These are phyloP conservation scores for Hyposmocoma kahamanoa DNA, from an alignment of 1,140 invertebrate species.

Conservation along the genomic window DNA sequence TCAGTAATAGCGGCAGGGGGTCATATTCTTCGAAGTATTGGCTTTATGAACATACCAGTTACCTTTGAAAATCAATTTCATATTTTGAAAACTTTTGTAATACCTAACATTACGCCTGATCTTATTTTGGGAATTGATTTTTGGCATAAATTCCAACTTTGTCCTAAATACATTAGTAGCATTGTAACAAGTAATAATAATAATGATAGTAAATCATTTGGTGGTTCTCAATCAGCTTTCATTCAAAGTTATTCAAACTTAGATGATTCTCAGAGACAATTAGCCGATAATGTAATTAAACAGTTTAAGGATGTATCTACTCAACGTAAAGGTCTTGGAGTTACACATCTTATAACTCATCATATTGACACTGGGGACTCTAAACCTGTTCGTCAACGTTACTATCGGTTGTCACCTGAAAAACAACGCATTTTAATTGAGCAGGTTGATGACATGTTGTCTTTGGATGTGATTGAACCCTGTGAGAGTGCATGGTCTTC, in stretches of 20 bases:
- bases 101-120: conserved; percentile 9
- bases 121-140: conserved; percentile 13
- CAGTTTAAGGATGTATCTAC: conserved; percentile 16
- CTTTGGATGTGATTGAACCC: conserved; percentile 14
- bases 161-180: conserved; percentile 4
- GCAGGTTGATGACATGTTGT: conserved; percentile 20
- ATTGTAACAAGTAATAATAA: too few species aligned
- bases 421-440: conserved; percentile 16
- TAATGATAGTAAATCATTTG: too few species aligned
- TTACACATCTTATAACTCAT: conserved; percentile 19
- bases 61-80: conserved; percentile 9
- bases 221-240: too few species aligned
- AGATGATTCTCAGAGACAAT: background rate
- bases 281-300: conserved; percentile 13
- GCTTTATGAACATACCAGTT: conserved; percentile 14
- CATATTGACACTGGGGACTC: conserved; percentile 21
- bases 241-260: conserved; percentile 7
- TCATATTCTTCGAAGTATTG: conserved; percentile 8
- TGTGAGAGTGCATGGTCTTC: conserved; percentile 31
- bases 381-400: conserved; percentile 20
- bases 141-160: conserved; percentile 10
- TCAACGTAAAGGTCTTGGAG: conserved; percentile 16
- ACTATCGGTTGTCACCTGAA: conserved; percentile 18
- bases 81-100: conserved; percentile 11
- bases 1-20: conserved; percentile 6